Base-by-base conservation (phyloP, 1,140 invertebrate genomes). In the Reticulitermes speratus region DNA sequence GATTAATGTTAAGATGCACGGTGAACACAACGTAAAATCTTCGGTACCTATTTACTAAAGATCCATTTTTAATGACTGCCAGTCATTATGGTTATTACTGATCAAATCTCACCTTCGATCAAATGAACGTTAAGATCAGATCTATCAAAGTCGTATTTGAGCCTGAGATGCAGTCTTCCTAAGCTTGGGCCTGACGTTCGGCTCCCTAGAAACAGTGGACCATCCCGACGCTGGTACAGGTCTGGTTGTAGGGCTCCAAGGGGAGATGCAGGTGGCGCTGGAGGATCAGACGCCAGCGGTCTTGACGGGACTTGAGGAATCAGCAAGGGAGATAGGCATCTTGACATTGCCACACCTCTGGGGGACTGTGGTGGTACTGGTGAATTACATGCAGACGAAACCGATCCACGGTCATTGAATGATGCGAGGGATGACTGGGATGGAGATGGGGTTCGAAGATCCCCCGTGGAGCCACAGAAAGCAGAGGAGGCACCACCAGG, bases 101-200 rank as follows among this genome's bases (percentile, higher is more conserved):
- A 11, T 30, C n/a, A 55, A 65, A 84, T 87, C 87, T 88, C 90
- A 96, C 96, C 96, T 95, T 97, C 96, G 91, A 98, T 97, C 75
- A 98, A 91, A 91, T 97, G 96, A 44, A 97, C 95, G 87, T 96
- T 94, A 82, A 98, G 92, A 90, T 98, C 97, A 38, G 96, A 97
- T 88, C 96, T 94, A 90, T 97, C 95, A 89, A 97, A 97, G 91
- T 98, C 97, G 88, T 97, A 98, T 88, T 96, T 97, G 12, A 98
- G 92, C n/a, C 96, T 92, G 87, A 97, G 93, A 90, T 97, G 97
- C 86, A 98, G 92, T 81, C 96, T 92, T 44, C 97, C 97, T 16
- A 97, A 92, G 84, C 94, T 94, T 32, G 94, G 93, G 5, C 94
- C 94, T 14, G 89, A 89, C 86, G 89, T 90, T 52, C 93, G 92